Evolutionary conservation across 1,140 invertebrate genomes (phyloP), one percentile per base, ranked within the genome.

Genomic region (Wasmannia auropunctata): DNA sequence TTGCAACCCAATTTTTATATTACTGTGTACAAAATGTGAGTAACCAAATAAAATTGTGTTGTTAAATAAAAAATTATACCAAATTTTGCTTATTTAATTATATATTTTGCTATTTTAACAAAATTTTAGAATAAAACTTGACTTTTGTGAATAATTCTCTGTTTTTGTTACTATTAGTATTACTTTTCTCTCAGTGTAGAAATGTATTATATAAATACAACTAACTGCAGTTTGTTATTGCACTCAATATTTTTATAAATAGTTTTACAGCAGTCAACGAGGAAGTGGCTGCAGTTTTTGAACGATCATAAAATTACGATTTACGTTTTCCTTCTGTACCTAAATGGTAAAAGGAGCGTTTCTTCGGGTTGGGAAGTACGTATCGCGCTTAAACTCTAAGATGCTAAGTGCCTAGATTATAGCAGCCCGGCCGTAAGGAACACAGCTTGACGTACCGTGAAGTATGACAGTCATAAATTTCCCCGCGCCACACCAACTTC

Each of bases 401-500:
- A 83, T 84, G 91, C 62, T 93, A 93, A 94, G 90, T 93, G 85
- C 86, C 14, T 63, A 91, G 90, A 94, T 94, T 93, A 93, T 90
- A 81, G 83, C 79, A 89, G 80, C 89, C 84, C 37, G 54, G 86
- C 85, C 54, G 80, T 74, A 70, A 85, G 70, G 54, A 86, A 75
- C 83, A 67, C 56, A 85, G 88, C 63, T 86, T 85, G 86, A 86
- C 85, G 79, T 54, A 74, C 70, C 76, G 74, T 92, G 86, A 93
- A 92, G 88, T 92, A 93, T 91, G 90, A 91, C 75, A 60, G 85
- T 90, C 91, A 93, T 93, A 91, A 91, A 94, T 94, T 93, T 88
- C 85, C 46, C 46, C 74, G 62, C 67, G n/a, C 60, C 51, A 77
- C 51, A 77, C 86, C 84, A 84, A 65, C 70, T 83, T 83, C 67